Evolutionary conservation across 2,113 vertebrate genomes (phyloP).

Genomic region (Phaethon lepturus): DNA sequence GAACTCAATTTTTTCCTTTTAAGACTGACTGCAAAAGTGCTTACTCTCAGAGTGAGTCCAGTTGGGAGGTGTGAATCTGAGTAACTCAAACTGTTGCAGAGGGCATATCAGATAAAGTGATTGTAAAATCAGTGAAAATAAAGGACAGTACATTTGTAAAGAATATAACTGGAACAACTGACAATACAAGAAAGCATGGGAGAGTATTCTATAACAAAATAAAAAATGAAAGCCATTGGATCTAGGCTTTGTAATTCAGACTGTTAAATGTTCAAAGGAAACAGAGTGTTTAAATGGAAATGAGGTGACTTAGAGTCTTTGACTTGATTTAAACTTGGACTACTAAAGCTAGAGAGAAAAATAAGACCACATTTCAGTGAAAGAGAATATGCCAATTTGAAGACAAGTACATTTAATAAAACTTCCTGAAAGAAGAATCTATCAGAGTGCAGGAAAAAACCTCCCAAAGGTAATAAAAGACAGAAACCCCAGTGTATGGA

Average conservation of each 20-base stretch:
- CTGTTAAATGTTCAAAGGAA: slow-evolving; percentile 58
- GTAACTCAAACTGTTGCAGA: slow-evolving; percentile 24
- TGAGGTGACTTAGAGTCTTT: slow-evolving; percentile 31
- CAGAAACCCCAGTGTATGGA: background rate
- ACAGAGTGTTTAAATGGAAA: slow-evolving; percentile 43
- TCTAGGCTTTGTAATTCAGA: slow-evolving; percentile 41
- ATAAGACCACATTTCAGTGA: slow-evolving; percentile 40
- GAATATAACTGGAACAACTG: background rate
- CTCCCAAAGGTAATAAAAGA: slow-evolving; percentile 19
- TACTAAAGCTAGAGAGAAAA: slow-evolving; percentile 24
- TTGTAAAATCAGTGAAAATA: slow-evolving; percentile 54
- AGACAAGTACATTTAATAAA: slow-evolving; percentile 48
- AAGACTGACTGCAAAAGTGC: slow-evolving; percentile 15
- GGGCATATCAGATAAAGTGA: background rate
- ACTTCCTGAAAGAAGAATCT: slow-evolving; percentile 47
- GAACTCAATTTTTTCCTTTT: slow-evolving; percentile 14
- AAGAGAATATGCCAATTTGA: slow-evolving; percentile 41
- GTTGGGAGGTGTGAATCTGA: slow-evolving; percentile 16
- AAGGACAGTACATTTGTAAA: slow-evolving; percentile 27
- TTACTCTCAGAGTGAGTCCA: slow-evolving; percentile 6
- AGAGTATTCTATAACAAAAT: slow-evolving; percentile 35
- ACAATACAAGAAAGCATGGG: slow-evolving; percentile 1
- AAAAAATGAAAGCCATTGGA: slow-evolving; percentile 33
- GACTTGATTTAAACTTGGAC: slow-evolving; percentile 43
- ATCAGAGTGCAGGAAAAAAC: background rate